phyloP scores from a whole-genome alignment of 2,113 vertebrate species.

The Anoura caudifer region DNA sequence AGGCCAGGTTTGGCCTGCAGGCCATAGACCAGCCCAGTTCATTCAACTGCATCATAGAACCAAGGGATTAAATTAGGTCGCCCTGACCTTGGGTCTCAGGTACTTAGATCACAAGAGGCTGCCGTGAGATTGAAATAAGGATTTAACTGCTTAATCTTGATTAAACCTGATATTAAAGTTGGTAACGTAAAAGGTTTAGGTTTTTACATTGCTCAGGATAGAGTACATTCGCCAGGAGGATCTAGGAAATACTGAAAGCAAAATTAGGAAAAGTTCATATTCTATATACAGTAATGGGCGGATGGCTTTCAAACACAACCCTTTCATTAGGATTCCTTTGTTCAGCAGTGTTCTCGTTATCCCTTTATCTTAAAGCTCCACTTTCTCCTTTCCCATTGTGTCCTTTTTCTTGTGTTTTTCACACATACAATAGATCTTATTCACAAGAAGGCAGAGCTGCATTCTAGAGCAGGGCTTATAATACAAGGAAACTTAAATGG shows the following conservation, averaged over 20 bases:
- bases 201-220: not conserved
- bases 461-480: conserved; percentile 46
- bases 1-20: not conserved
- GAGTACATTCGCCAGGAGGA: conserved; percentile 33
- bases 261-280: conserved; percentile 62
- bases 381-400: conserved; percentile 63
- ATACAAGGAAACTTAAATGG: conserved; percentile 64
- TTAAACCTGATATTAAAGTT: not conserved
- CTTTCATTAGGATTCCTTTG: conserved; percentile 68
- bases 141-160: not conserved
- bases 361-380: conserved; percentile 63
- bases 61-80: not conserved
- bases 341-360: conserved; percentile 70
- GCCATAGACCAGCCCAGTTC: not conserved
- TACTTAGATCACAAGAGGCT: not conserved
- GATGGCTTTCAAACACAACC: conserved; percentile 41
- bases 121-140: not conserved
- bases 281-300: conserved; percentile 70
- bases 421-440: conserved; percentile 63
- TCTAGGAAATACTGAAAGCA: conserved; percentile 66
- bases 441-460: conserved; percentile 56
- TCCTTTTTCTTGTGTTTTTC: conserved; percentile 66
- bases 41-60: not conserved
- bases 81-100: not conserved
- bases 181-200: conserved; percentile 19